These are phyloP conservation scores for Gymnothorax reevesii DNA, from an alignment of 2,797 vertebrate species.

Conservation along the genomic window DNA sequence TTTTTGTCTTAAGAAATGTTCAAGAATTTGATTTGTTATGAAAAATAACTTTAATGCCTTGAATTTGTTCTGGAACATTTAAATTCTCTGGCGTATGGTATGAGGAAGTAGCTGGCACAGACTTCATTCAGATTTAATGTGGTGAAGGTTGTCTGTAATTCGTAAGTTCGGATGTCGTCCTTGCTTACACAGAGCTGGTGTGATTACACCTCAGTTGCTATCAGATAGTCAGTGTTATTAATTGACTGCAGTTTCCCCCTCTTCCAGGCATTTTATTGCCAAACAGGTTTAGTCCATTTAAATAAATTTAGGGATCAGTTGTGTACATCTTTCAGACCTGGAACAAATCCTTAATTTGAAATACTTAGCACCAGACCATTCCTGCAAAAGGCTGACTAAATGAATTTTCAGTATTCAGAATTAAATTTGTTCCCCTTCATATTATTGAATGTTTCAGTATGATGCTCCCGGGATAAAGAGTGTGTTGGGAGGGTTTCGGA, in stretches of 20 bases:
- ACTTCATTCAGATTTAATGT: background rate
- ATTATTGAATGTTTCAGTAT: background rate
- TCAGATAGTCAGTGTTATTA: background rate
- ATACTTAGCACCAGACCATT: background rate
- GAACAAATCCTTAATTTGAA: background rate
- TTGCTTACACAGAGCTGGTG: background rate
- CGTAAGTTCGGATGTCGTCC: background rate
- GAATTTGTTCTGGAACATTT: background rate
- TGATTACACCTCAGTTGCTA: background rate
- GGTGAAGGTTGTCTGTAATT: background rate
- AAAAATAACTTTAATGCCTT: background rate
- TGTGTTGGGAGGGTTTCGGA: background rate
- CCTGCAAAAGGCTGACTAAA: background rate
- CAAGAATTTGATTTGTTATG: background rate
- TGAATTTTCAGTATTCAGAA: background rate
- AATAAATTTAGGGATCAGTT: background rate
- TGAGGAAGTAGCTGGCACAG: background rate
- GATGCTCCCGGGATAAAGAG: background rate
- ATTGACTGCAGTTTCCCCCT: background rate
- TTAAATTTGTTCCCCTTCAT: background rate
- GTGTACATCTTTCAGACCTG: background rate
- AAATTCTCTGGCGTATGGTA: background rate
- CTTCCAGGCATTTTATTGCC: background rate
- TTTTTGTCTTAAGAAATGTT: background rate
- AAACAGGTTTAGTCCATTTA: background rate